Base-by-base conservation (phyloP, 2,888 invertebrate species). In the Graphium colonna region DNA sequence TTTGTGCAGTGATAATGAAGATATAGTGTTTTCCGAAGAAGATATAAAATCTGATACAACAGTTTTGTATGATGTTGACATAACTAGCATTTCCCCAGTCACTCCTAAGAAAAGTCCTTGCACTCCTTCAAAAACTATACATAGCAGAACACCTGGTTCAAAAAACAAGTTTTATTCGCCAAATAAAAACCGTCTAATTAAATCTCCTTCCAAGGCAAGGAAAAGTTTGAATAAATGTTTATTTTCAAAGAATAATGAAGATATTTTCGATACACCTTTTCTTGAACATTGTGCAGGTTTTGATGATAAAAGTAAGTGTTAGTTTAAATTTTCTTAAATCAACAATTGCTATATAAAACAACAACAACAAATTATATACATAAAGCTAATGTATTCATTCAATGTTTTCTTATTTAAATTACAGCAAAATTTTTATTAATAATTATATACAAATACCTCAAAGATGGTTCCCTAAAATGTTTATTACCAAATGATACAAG, bases 281-380 rank as follows among this genome's bases (percentile, higher is more conserved):
- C 46, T 36, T 28, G 53, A 63, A 44, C 65, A 67, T 42, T 68
- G 67, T 58, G 51, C 67, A 21, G 73, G 66, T 7, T 63, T 73
- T 57, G 83, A 87, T 77, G 83, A 86, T 54, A 85, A 81, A 61
- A 85, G 88, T 88, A 70, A 79, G 82, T 67, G 15, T 18, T 15
- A n/a, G n/a, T 10, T 21, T 16, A 10, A 17, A 9, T 10, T 13
- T n/a, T 12, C 21, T 21, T 46, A 9, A 21, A 33, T n/a, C n/a
- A n/a, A n/a, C n/a, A n/a, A n/a, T n/a, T n/a, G n/a, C n/a, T n/a
- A n/a, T n/a, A n/a, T n/a, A n/a, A n/a, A n/a, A n/a, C n/a, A n/a
- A n/a, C n/a, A n/a, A n/a, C n/a, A n/a, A n/a, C n/a, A n/a, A n/a
- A n/a, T n/a, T n/a, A n/a, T n/a, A n/a, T n/a, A n/a, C n/a, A n/a